These are phyloP conservation scores for Borostomias antarcticus DNA, from an alignment of 2,797 vertebrate genomes.

Conservation along the genomic window DNA sequence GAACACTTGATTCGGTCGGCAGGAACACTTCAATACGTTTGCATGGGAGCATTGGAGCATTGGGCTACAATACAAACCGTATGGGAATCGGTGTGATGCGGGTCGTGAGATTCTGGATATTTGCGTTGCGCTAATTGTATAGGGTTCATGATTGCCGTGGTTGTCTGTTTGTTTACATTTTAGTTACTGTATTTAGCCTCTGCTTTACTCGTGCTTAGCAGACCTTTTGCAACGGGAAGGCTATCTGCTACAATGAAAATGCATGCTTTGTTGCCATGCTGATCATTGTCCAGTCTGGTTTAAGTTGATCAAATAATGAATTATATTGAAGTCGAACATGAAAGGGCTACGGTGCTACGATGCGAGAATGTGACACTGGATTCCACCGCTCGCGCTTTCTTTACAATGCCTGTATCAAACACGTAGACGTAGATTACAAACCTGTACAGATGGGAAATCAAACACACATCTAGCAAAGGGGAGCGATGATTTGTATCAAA, in stretches of 20 bases:
- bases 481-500: not conserved
- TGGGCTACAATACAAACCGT: constrained; percentile 38
- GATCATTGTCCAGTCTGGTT: constrained; percentile 22
- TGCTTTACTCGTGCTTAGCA: not conserved
- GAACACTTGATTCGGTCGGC: constrained; percentile 25
- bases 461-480: not conserved
- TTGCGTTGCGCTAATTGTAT: not conserved
- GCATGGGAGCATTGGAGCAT: too few species aligned
- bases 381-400: not conserved
- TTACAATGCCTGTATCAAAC: too few species aligned
- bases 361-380: not conserved
- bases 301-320: not conserved
- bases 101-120: constrained; percentile 10
- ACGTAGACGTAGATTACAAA: too few species aligned
- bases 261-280: constrained; percentile 14
- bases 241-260: not conserved
- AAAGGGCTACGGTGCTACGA: not conserved
- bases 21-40: too few species aligned
- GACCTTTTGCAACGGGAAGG: not conserved
- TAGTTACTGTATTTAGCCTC: not conserved
- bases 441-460: not conserved
- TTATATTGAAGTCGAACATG: not conserved
- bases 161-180: constrained; percentile 7
- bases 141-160: not conserved
- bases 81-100: constrained; percentile 45